Evolutionary conservation across 23 tunicate species (phyloP), one percentile per base, ranked within the genome.

Genomic region (Pegea sp.): DNA sequence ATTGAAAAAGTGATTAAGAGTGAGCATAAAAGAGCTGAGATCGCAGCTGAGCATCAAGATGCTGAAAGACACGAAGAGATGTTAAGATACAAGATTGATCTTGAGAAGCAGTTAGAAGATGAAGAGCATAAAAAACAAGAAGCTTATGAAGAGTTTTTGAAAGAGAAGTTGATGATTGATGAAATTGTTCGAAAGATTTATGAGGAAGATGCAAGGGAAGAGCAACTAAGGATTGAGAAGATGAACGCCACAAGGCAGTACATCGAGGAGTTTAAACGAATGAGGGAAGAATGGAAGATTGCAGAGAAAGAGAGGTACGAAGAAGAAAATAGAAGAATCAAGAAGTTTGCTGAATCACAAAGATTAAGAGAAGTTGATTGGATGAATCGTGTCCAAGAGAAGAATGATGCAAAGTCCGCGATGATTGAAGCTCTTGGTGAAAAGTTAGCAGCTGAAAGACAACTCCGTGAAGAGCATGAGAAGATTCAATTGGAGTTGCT

Each of bases 141-240:
- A 31, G 88, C 88, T 28, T 87, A 87, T 48, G 88, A 75, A 56
- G 96, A 89, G 50, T 89, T 76, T 66, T 61, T 89, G 43, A 89
- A 89, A 52, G 98, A 89, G 53, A 89, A 89, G 57, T 51, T 89
- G 1, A 66, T 89, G 90, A 71, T 89, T 42, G 98, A 89, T 71
- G 98, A 89, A 42, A 77, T 89, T 62, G 98, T 89, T 7, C 52
- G 98, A 31, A 89, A 89, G 60, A 89, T 89, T 61, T 89, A 89
- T 46, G 98, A 89, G 44, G 98, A 89, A 57, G 98, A 89, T 63
- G 72, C 64, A 56, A 60, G 96, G 58, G 68, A 69, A 33, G 76
- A 77, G 34, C 86, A 89, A 66, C 65, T 70, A 62, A 48, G 89
- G 29, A 55, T 89, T 27, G 81, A 76, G 48, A 89, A 89, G 67